Conservation (phyloP, 2,888 invertebrate species). For the Microchrysa polita region DNA sequence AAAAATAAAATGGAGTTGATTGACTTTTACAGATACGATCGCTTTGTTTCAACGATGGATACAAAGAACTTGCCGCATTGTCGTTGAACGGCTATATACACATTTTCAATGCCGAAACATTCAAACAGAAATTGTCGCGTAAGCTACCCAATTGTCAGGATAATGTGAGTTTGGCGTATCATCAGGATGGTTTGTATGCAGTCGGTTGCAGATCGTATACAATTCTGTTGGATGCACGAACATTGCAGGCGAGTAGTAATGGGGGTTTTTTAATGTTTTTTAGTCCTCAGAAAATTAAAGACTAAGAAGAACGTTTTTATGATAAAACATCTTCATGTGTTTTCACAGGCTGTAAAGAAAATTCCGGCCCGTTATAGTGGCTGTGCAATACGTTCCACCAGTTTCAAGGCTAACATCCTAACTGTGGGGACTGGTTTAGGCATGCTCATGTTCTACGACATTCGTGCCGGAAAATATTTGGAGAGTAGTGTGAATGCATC, state of each 20-base stretch:
- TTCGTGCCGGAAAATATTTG: slow-evolving; percentile 89
- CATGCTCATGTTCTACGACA: slow-evolving; percentile 91
- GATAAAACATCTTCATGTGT: too few relatives aligned
- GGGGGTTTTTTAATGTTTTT: too few relatives aligned
- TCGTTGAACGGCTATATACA: slow-evolving; percentile 95
- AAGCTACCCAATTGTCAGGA: slow-evolving; percentile 91
- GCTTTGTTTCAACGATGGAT: slow-evolving; percentile 84
- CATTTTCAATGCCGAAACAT: slow-evolving; percentile 90
- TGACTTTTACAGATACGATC: slow-evolving; percentile 77
- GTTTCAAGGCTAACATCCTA: slow-evolving; percentile 88
- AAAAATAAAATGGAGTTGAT: too few relatives aligned
- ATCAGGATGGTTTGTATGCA: slow-evolving; percentile 88
- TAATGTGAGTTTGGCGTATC: slow-evolving; percentile 90
- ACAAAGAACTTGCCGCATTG: slow-evolving; percentile 88
- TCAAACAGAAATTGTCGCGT: slow-evolving; percentile 85
- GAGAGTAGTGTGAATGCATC: slow-evolving; percentile 91
- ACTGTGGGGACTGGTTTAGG: slow-evolving; percentile 95
- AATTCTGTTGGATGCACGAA: slow-evolving; percentile 86
- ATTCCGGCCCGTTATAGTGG: slow-evolving; percentile 88
- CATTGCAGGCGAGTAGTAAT: slow-evolving; percentile 75
- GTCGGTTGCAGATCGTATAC: slow-evolving; percentile 95
- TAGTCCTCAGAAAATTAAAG: too few relatives aligned
- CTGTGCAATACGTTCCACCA: slow-evolving; percentile 90
- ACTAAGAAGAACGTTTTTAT: too few relatives aligned
- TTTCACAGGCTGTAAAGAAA: slow-evolving; percentile 78